These are phyloP conservation scores for Panonychus citri DNA, from an alignment of 1,140 invertebrate species.

Conservation along the genomic window DNA sequence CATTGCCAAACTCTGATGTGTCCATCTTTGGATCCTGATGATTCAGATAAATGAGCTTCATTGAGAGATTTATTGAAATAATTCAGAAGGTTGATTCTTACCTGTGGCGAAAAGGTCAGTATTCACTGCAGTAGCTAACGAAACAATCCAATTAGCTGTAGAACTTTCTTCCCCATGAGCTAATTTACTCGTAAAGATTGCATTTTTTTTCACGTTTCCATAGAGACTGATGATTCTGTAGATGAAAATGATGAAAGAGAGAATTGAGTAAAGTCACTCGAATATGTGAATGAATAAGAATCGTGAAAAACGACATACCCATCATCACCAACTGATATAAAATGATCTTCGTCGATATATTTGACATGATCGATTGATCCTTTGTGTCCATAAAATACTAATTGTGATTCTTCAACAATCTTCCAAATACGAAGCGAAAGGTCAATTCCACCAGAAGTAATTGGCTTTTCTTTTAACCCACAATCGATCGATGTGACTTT, in stretches of 20 bases:
- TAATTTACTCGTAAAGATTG: conserved; percentile 37
- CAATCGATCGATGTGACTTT: conserved; percentile 62
- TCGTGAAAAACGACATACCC: conserved; percentile 33
- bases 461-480: conserved; percentile 41
- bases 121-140: conserved; percentile 50
- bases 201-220: conserved; percentile 73
- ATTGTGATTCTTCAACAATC: conserved; percentile 80
- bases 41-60: conserved; percentile 5
- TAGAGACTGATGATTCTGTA: conserved; percentile 48
- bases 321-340: conserved; percentile 68
- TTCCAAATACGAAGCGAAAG: conserved; percentile 73
- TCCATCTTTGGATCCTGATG: conserved; percentile 57
- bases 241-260: not conserved
- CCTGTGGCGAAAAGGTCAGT: conserved; percentile 75
- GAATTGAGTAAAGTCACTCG: not conserved
- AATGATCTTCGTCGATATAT: conserved; percentile 72
- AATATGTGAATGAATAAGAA: conserved; percentile 6
- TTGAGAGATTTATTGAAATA: conserved; percentile 7
- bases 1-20: conserved; percentile 59
- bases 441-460: conserved; percentile 71
- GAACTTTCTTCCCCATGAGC: conserved; percentile 43
- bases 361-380: conserved; percentile 65
- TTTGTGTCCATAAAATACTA: conserved; percentile 57
- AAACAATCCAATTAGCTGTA: conserved; percentile 57
- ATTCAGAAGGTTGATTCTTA: conserved; percentile 17